Evolutionary conservation across 2,888 invertebrate species (phyloP), one percentile per base, ranked within the genome.

Genomic region (Malachius bipustulatus): DNA sequence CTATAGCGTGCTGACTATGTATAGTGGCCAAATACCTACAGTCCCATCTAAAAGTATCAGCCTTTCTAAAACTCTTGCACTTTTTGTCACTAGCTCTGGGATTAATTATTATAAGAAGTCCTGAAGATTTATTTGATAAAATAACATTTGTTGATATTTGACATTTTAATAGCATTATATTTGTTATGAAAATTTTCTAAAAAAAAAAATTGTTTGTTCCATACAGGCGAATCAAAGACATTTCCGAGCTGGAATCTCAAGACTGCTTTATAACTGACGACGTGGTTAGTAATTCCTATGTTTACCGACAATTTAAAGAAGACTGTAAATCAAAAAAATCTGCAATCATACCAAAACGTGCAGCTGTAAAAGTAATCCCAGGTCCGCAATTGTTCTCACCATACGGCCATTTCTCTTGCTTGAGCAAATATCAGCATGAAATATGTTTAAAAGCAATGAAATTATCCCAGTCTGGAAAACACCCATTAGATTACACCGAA

Each of bases 221-320:
- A 8, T 19, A 6, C 24, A 19, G 24, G 24, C 24, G 24, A 19
- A 19, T 6, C 24, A 19, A 19, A n/a, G 29, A 36, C 30, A 14
- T 29, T 24, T 35, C 39, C 4, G 26, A 39, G 27, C 33, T 39
- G 12, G 39, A 39, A 26, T 33, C 29, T 14, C 36, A 39, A 26
- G 29, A 24, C 16, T 36, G 32, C 19, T 39, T 39, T 14, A 32
- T 39, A 10, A 10, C 36, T 1, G 14, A 39, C 12, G 36, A 36
- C 4, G 27, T 26, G 13, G 14, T 39, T 30, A 14, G 16, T 4
- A 12, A 39, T 15, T 39, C 39, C 10, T 33, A 39, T 26, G 30
- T 39, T 1, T 39, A 39, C 12, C 29, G 33, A 14, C 30, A 36
- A 29, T 4, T 39, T 19, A n/a, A 19, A 8, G 24, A 19, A 19